Percentiles rank a stretch among this genome's conserved stretches.
Evolutionary conservation across 2,888 invertebrate genomes (phyloP).

Genomic region (Omphaloscelis lunosa): DNA sequence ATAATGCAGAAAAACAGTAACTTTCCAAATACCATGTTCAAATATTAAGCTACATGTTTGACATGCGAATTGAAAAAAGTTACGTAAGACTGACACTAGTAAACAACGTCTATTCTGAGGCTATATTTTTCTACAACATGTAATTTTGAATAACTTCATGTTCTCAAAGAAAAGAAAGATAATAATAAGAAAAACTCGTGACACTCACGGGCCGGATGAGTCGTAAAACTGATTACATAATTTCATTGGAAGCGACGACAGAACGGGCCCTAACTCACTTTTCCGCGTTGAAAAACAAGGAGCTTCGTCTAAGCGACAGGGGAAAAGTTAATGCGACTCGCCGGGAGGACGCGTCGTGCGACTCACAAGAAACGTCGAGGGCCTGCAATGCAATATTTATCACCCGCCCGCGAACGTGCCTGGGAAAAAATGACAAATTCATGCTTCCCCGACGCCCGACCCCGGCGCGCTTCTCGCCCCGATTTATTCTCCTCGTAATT

Average conservation of each 20-base stretch:
- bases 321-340: slow-evolving; percentile 82
- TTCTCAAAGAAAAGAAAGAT: slow-evolving; percentile 63
- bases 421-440: slow-evolving; percentile 90
- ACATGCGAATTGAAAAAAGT: slow-evolving; percentile 21
- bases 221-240: slow-evolving; percentile 88
- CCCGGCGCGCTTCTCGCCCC: slow-evolving; percentile 74
- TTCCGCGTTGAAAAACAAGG: slow-evolving; percentile 85
- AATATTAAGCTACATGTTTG: slow-evolving; percentile 28
- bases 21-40: slow-evolving; percentile 20
- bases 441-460: slow-evolving; percentile 81
- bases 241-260: slow-evolving; percentile 87
- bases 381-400: slow-evolving; percentile 90
- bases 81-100: slow-evolving; percentile 7
- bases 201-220: slow-evolving; percentile 81
- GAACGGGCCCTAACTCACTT: slow-evolving; percentile 84
- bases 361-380: slow-evolving; percentile 80
- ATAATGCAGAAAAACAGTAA: slow-evolving; percentile 32
- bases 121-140: slow-evolving; percentile 39
- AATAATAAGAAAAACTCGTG: slow-evolving; percentile 77
- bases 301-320: slow-evolving; percentile 80
- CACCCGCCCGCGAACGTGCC: slow-evolving; percentile 88
- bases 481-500: slow-evolving; percentile 88
- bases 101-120: slow-evolving; percentile 30
- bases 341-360: slow-evolving; percentile 68
- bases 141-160: slow-evolving; percentile 51